phyloP scores from a whole-genome alignment of 1,140 invertebrate species.

The Macrotrachela quadricornifera region DNA sequence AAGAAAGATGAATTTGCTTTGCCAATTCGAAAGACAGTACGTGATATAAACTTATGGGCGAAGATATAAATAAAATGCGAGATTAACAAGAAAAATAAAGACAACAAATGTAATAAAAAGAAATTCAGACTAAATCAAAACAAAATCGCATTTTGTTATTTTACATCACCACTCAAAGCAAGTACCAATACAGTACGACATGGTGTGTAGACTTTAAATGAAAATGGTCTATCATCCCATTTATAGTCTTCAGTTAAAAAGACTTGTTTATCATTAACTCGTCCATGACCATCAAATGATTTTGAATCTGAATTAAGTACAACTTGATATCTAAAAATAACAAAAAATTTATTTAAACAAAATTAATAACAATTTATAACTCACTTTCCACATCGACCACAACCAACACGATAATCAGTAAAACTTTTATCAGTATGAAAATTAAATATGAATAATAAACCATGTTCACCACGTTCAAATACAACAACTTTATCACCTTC shows the following conservation, averaged over 20 bases:
- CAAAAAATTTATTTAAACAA: conserved; percentile 7
- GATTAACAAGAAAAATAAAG: no score
- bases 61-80: no score
- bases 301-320: conserved; percentile 58
- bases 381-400: conserved; percentile 45
- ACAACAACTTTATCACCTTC: conserved; percentile 82
- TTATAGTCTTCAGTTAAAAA: conserved; percentile 45
- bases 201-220: conserved; percentile 35
- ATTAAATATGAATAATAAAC: conserved; percentile 81
- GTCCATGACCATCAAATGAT: conserved; percentile 54
- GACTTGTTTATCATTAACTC: conserved; percentile 47
- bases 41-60: no score
- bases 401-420: conserved; percentile 68
- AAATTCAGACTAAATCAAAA: no score
- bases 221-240: conserved; percentile 40
- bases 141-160: no score
- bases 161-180: neutral
- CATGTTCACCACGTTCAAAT: conserved; percentile 57
- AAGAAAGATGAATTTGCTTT: no score
- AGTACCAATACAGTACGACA: conserved; percentile 6
- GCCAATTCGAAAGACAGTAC: no score
- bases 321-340: conserved; percentile 41
- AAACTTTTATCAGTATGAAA: conserved; percentile 82
- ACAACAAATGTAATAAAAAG: no score
- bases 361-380: conserved; percentile 15